Evolutionary conservation across 2,797 vertebrate species (phyloP).

Genomic region (Siniperca obscura): DNA sequence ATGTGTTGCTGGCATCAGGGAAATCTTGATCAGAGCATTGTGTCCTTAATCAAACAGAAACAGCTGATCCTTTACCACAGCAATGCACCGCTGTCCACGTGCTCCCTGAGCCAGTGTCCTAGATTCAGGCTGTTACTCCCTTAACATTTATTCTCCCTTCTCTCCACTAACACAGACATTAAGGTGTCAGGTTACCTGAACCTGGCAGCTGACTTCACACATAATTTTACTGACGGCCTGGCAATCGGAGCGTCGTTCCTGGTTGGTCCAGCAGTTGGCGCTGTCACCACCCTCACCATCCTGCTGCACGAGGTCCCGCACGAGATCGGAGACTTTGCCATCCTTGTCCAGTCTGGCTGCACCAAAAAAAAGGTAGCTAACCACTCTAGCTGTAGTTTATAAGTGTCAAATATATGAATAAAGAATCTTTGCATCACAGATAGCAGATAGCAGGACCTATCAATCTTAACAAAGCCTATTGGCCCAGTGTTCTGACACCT

Average conservation of each 20-base stretch:
- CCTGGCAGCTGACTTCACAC: conserved; percentile 93
- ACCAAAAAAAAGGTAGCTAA: conserved; percentile 89
- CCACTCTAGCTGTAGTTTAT: neutral
- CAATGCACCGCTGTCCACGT: neutral
- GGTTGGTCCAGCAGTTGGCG: conserved; percentile 86
- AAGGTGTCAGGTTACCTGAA: conserved; percentile 94
- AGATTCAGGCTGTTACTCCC: neutral
- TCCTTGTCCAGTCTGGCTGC: conserved; percentile 94
- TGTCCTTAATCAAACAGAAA: neutral
- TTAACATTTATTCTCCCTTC: neutral
- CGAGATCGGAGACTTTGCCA: conserved; percentile 94
- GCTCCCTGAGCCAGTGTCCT: neutral
- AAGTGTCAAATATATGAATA: neutral
- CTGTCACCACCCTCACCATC: conserved; percentile 92
- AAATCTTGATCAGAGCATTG: neutral
- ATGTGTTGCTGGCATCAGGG: neutral
- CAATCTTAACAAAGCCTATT: neutral
- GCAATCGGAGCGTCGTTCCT: conserved; percentile 94
- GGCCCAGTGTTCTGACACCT: neutral
- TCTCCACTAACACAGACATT: conserved; percentile 80
- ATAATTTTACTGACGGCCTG: conserved; percentile 94
- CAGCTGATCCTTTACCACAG: neutral
- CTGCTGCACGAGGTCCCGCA: conserved; percentile 95
- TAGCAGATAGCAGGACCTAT: neutral
- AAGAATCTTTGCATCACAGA: neutral